Conservation (phyloP, 2,888 invertebrate genomes). For the Synergus umbraculus region DNA sequence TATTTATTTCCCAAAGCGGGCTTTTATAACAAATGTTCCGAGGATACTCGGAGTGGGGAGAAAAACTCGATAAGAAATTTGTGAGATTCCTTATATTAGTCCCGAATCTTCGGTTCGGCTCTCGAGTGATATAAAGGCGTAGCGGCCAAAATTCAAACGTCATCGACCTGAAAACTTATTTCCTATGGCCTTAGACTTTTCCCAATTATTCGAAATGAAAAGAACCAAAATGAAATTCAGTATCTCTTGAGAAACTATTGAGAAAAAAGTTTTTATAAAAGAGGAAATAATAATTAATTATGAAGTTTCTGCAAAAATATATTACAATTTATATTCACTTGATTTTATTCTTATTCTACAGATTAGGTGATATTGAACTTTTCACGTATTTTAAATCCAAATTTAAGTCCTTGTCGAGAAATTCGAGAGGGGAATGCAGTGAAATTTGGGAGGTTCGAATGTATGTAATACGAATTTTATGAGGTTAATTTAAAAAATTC, state of each 20-base stretch:
- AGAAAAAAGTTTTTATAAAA: no score
- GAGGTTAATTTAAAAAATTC: no score
- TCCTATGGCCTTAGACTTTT: not conserved
- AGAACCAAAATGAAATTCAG: not conserved
- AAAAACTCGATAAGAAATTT: slow-evolving; percentile 10
- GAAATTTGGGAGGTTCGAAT: no score
- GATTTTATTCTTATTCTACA: no score
- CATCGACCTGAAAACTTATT: slow-evolving; percentile 23
- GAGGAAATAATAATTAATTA: no score
- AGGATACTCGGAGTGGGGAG: not conserved
- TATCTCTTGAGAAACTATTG: not conserved
- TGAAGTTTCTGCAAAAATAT: no score
- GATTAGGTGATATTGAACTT: no score
- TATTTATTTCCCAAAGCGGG: slow-evolving; percentile 29
- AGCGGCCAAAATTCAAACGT: not conserved
- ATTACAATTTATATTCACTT: no score
- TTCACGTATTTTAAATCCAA: no score
- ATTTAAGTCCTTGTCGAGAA: no score
- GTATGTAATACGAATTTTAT: no score
- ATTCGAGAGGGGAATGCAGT: no score
- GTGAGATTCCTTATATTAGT: not conserved
- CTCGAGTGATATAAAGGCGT: not conserved
- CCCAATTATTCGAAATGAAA: not conserved
- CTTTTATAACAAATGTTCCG: slow-evolving; percentile 25
- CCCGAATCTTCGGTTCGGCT: slow-evolving; percentile 24